Evolutionary conservation across 2,113 vertebrate species (phyloP).

Genomic region (Tragelaphus scriptus): DNA sequence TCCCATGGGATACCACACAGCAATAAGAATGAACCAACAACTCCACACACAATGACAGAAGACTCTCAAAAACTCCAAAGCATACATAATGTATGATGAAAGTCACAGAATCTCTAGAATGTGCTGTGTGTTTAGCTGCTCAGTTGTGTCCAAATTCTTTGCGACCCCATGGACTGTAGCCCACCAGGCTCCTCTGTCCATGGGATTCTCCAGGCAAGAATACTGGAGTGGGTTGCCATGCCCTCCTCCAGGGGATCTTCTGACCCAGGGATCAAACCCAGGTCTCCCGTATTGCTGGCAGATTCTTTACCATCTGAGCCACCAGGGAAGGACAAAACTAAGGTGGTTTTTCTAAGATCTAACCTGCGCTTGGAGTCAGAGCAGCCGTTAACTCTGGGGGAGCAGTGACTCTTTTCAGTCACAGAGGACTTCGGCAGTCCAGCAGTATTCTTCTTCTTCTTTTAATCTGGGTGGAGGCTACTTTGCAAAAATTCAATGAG

Average conservation of each 20-base stretch:
- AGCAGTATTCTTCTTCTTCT: neutral
- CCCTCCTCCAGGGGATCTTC: neutral
- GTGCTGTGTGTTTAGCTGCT: neutral
- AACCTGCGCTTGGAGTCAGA: neutral
- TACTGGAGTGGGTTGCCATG: neutral
- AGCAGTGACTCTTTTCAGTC: neutral
- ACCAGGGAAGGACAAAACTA: neutral
- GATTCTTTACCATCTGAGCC: neutral
- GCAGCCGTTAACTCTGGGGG: neutral
- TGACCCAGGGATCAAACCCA: neutral
- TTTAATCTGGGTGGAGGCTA: neutral
- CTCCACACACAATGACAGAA: neutral
- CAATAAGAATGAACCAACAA: neutral
- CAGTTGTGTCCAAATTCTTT: neutral
- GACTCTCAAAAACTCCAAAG: neutral
- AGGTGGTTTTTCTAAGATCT: neutral
- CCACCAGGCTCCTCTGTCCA: neutral
- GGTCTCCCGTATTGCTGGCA: neutral
- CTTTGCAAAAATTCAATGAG: neutral
- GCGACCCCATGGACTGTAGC: neutral
- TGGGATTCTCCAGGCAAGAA: neutral
- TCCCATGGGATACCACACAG: neutral
- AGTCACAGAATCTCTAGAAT: neutral
- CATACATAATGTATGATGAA: neutral
- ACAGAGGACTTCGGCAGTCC: neutral